Evolutionary conservation across 2,888 invertebrate genomes (phyloP), one percentile per base, ranked within the genome.

Genomic region (Cerastis rubricosa): DNA sequence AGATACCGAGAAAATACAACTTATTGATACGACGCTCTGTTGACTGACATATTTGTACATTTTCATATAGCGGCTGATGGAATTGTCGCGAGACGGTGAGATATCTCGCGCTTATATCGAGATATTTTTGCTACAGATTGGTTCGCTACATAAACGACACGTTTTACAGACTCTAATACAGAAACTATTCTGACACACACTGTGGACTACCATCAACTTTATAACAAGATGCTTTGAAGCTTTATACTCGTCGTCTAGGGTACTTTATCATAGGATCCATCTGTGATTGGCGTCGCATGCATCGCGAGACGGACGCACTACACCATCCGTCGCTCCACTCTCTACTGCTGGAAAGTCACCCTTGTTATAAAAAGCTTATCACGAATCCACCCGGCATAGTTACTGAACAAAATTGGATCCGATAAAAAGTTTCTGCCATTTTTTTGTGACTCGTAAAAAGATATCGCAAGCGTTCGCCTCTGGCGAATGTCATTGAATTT

Each of bases 311-410:
- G 71, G 78, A 74, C 71, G 65, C 29, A 43, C 68, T 72, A 65
- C 43, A 64, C 77, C 80, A 76, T 64, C 82, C 74, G 59, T 73
- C 71, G 73, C 63, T 67, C 45, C 64, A 64, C 43, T 49, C 71
- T 40, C 61, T 7, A 71, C 77, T 78, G 75, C 69, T 78, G 69
- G 75, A 74, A 86, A 88, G 86, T 88, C 89, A 89, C 92, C 92
- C 93, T 92, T 88, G 93, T 91, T 93, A 92, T 93, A 93, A 93
- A 93, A 93, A 93, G 92, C 93, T 94, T 94, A 94, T 94, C 94
- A 92, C 86, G 89, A 89, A 92, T 91, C 92, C 92, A 90, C 92
- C 92, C 92, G 90, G 89, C 90, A 93, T 93, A 92, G 93, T 93
- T 92, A 91, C 93, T 92, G 92, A 91, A 91, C 93, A 91, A 93